Evolutionary conservation across 2,888 invertebrate species (phyloP).

Genomic region (Lordiphosa andalusiaca): DNA sequence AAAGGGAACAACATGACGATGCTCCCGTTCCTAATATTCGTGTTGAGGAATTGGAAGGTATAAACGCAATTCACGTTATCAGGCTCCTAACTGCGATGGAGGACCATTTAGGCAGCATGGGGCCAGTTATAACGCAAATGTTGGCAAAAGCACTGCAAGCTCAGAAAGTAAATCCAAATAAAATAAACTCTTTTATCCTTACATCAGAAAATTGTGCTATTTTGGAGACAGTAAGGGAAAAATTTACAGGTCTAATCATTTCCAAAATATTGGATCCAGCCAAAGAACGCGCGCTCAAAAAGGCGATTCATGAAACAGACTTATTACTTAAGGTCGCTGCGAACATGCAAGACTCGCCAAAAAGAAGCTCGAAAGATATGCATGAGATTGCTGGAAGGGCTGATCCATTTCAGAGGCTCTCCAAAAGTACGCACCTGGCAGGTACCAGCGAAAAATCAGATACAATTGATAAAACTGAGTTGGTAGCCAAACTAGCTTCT

Average conservation of each 20-base stretch:
- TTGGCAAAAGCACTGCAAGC: conserved; percentile 68
- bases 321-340: conserved; percentile 83
- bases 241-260: conserved; percentile 83
- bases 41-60: conserved; percentile 45
- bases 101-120: conserved; percentile 89
- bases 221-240: conserved; percentile 77
- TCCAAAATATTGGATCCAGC: conserved; percentile 83
- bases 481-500: conserved; percentile 87
- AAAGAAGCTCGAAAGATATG: neutral
- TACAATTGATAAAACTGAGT: conserved; percentile 80
- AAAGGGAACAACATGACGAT: neutral
- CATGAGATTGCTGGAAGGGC: neutral
- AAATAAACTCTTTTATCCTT: conserved; percentile 85
- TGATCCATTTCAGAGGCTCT: neutral
- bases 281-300: conserved; percentile 86
- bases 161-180: conserved; percentile 82
- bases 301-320: conserved; percentile 85
- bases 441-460: conserved; percentile 8
- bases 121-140: conserved; percentile 87
- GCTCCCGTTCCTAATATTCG: neutral
- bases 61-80: conserved; percentile 84
- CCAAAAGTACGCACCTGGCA: neutral
- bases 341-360: conserved; percentile 61
- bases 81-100: conserved; percentile 89
- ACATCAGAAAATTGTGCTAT: conserved; percentile 85